These are phyloP conservation scores for Aleiodes testaceus DNA, from an alignment of 2,888 invertebrate genomes.

Conservation along the genomic window DNA sequence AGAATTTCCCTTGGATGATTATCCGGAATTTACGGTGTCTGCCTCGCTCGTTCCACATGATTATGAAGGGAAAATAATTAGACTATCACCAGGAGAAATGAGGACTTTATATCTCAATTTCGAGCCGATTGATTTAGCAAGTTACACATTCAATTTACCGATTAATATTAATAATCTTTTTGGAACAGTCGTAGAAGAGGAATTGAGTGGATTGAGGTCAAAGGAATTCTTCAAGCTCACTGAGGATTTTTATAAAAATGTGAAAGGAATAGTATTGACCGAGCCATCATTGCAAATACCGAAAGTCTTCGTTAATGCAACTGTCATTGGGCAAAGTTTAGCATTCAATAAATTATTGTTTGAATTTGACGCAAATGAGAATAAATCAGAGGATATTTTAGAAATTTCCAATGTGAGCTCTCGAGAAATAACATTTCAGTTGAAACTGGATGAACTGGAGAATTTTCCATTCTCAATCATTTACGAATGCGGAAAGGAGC, in stretches of 20 bases:
- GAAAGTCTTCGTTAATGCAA: conserved; percentile 53
- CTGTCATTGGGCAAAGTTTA: conserved; percentile 53
- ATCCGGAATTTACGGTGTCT: conserved; percentile 63
- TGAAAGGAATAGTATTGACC: conserved; percentile 39
- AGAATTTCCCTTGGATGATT: conserved; percentile 64
- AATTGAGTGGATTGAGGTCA: conserved; percentile 33
- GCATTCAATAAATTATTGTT: conserved; percentile 56
- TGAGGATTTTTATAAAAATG: too few species aligned
- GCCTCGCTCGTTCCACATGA: too few species aligned
- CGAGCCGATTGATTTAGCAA: conserved; percentile 71
- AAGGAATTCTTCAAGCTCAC: conserved; percentile 57
- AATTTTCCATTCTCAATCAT: conserved; percentile 61
- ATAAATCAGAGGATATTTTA: conserved; percentile 45
- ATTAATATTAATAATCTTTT: conserved; percentile 77
- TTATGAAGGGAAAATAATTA: conserved; percentile 37
- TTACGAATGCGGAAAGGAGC: conserved; percentile 54
- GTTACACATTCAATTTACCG: conserved; percentile 77
- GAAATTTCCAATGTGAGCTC: conserved; percentile 24
- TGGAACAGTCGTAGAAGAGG: conserved; percentile 73
- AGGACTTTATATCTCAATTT: conserved; percentile 70
- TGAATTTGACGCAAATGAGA: conserved; percentile 46
- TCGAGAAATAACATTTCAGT: conserved; percentile 49
- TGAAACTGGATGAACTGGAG: conserved; percentile 52
- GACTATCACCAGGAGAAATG: conserved; percentile 59
- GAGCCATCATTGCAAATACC: conserved; percentile 49